Percentiles rank a stretch among this genome's conserved stretches.
phyloP scores from a whole-genome alignment of 2,888 invertebrate genomes.

The Sipunculus nudus region DNA sequence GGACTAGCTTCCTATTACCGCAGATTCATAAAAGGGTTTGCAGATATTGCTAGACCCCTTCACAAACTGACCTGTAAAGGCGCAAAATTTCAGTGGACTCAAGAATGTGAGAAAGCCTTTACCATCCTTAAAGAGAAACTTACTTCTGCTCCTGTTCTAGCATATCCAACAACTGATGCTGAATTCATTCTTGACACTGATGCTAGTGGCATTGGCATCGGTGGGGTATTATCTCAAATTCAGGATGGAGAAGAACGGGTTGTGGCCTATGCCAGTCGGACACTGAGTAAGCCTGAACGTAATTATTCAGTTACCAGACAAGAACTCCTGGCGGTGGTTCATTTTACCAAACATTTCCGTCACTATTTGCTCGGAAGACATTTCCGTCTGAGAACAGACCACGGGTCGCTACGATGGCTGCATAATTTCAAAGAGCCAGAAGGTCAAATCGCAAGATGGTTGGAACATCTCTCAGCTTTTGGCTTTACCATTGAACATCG shows the following conservation, averaged over 20 bases:
- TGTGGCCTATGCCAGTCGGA: not conserved
- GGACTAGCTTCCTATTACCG: too few relatives aligned
- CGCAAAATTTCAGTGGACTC: too few relatives aligned
- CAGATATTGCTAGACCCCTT: too few relatives aligned
- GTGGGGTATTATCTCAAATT: not conserved
- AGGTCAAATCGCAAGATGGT: not conserved
- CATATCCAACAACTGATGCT: too few relatives aligned
- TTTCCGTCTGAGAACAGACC: not conserved
- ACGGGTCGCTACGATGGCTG: not conserved
- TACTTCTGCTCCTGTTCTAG: too few relatives aligned
- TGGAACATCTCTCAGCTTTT: not conserved
- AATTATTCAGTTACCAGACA: not conserved
- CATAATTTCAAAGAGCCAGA: not conserved
- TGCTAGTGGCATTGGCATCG: not conserved
- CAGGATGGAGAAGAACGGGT: not conserved
- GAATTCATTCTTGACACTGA: slow-evolving; percentile 9
- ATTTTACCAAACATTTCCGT: not conserved
- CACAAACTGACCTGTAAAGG: too few relatives aligned
- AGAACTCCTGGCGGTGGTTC: not conserved
- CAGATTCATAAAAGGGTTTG: too few relatives aligned
- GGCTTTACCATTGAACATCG: not conserved
- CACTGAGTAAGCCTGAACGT: not conserved
- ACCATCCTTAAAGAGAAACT: too few relatives aligned
- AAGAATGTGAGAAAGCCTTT: too few relatives aligned
- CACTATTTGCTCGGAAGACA: not conserved